Evolutionary conservation across 1,140 invertebrate genomes (phyloP).

Genomic region (Pentalonia nigronervosa): DNA sequence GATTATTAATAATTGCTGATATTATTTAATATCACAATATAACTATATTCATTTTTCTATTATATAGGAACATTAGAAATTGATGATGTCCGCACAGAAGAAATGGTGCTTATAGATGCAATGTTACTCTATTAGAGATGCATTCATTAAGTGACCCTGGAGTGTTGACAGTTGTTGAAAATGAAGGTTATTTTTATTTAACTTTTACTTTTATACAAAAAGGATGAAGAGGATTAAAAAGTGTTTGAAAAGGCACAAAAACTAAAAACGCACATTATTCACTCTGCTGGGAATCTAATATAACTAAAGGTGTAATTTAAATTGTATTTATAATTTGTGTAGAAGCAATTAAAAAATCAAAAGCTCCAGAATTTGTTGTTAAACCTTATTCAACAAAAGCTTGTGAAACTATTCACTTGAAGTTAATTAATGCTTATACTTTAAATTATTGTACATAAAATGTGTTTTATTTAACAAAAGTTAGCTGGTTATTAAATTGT

Average conservation of each 20-base stretch:
- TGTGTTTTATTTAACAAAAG: too few relatives aligned
- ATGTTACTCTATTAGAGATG: conserved; percentile 69
- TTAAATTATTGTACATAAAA: too few relatives aligned
- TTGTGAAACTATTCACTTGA: too few relatives aligned
- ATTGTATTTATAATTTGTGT: conserved; percentile 52
- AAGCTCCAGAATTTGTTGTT: conserved; percentile 70
- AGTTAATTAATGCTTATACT: too few relatives aligned
- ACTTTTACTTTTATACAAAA: background rate
- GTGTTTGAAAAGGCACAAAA: background rate
- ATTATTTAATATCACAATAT: conserved; percentile 29
- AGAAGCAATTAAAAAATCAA: conserved; percentile 61
- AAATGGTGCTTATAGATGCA: conserved; percentile 84
- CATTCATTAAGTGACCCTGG: conserved; percentile 75
- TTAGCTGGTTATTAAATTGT: too few relatives aligned
- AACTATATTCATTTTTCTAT: background rate
- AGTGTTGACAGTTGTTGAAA: conserved; percentile 71
- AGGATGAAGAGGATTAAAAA: too few relatives aligned
- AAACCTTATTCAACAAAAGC: conserved; percentile 70
- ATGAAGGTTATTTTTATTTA: conserved; percentile 66
- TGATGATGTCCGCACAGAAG: conserved; percentile 74
- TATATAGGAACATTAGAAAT: conserved; percentile 80
- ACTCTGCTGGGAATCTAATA: background rate
- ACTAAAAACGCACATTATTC: too few relatives aligned
- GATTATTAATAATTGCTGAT: background rate
- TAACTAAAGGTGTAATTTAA: background rate